These are phyloP conservation scores for Drosophila nannoptera DNA, from an alignment of 1,140 invertebrate genomes.

Conservation along the genomic window DNA sequence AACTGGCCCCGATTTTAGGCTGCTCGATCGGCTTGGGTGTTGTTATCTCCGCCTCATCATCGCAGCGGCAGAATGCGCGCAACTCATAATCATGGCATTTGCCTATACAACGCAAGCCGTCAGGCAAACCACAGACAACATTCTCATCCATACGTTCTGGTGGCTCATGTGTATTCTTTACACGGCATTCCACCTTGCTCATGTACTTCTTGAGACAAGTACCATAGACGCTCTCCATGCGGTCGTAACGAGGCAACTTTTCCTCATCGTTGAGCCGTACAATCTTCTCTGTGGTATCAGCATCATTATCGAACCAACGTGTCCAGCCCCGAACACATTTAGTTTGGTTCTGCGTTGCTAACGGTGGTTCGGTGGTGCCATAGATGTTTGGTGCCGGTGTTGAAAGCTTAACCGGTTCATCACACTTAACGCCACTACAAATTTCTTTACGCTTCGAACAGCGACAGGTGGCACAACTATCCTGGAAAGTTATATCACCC, in stretches of 20 bases:
- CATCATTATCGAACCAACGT: slow-evolving; percentile 85
- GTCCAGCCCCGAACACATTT: slow-evolving; percentile 86
- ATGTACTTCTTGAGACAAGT: slow-evolving; percentile 81
- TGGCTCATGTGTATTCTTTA: slow-evolving; percentile 82
- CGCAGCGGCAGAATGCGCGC: slow-evolving; percentile 85
- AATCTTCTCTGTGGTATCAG: slow-evolving; percentile 68
- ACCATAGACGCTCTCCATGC: slow-evolving; percentile 64
- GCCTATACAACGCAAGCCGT: slow-evolving; percentile 84
- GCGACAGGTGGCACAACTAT: slow-evolving; percentile 88
- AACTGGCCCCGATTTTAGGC: slow-evolving; percentile 58
- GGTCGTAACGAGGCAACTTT: slow-evolving; percentile 70
- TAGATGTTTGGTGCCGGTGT: slow-evolving; percentile 16
- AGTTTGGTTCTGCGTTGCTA: slow-evolving; percentile 57
- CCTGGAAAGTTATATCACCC: slow-evolving; percentile 87
- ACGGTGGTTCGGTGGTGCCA: slow-evolving; percentile 46
- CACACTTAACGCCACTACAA: slow-evolving; percentile 86
- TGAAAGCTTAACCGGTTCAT: slow-evolving; percentile 48
- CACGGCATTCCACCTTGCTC: slow-evolving; percentile 87
- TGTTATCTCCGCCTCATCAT: slow-evolving; percentile 55
- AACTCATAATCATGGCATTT: slow-evolving; percentile 87
- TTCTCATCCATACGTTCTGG: slow-evolving; percentile 86
- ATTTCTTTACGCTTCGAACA: slow-evolving; percentile 84
- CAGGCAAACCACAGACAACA: slow-evolving; percentile 86
- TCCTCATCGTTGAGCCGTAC: slow-evolving; percentile 75
- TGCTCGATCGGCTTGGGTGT: slow-evolving; percentile 36